Conservation (phyloP, 2,888 invertebrate genomes). For the Drosophila diplacantha region DNA sequence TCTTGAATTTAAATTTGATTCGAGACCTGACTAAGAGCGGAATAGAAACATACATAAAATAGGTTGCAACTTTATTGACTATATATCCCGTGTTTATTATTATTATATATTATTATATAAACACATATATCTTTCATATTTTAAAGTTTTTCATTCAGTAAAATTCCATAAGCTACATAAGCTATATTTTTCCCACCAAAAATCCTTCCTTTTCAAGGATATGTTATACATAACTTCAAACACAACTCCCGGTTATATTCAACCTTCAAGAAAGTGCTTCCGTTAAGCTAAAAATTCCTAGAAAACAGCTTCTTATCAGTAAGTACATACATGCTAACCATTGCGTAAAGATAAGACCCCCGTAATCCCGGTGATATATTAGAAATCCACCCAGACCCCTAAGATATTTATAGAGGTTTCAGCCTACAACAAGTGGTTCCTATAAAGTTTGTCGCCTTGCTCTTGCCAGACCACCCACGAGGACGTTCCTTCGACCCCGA, state of each 20-base stretch:
- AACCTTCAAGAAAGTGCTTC: neutral
- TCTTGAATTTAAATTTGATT: too few species aligned
- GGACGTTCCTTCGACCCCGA: conserved; percentile 20
- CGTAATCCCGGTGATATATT: conserved; percentile 12
- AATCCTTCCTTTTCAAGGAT: neutral
- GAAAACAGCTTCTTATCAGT: conserved; percentile 8
- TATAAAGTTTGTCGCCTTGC: neutral
- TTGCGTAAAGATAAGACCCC: conserved; percentile 12
- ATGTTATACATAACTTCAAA: neutral
- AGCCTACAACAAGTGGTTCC: too few species aligned
- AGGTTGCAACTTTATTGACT: too few species aligned
- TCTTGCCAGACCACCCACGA: conserved; percentile 53
- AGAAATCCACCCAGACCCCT: neutral
- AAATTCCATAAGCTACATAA: too few species aligned
- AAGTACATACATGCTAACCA: neutral
- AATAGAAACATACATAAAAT: too few species aligned
- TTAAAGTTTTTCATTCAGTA: too few species aligned
- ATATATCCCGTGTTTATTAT: too few species aligned
- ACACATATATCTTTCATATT: too few species aligned
- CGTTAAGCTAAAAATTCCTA: neutral
- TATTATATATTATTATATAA: too few species aligned
- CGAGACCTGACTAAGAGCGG: too few species aligned
- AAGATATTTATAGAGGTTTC: conserved; percentile 9
- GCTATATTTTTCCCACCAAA: neutral
- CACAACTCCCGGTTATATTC: neutral